phyloP scores from a whole-genome alignment of 2,888 invertebrate species.

The Macroteleia sp. region DNA sequence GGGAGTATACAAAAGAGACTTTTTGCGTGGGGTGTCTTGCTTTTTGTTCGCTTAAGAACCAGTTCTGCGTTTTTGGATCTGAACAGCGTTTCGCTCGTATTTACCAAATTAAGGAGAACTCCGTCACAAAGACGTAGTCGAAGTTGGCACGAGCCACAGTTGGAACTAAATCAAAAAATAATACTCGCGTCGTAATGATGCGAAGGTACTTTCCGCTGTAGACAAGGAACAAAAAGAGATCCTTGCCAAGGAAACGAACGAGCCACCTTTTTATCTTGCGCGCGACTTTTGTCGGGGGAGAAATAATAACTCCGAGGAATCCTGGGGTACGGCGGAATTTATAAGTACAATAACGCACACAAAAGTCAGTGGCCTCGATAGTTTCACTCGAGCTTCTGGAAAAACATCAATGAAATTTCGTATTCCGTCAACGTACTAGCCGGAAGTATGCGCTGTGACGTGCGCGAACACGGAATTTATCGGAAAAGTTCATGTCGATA shows the following conservation, averaged over 20 bases:
- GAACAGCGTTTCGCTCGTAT: slow-evolving; percentile 79
- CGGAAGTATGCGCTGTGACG: slow-evolving; percentile 51
- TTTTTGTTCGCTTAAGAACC: no score
- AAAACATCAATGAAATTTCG: slow-evolving; percentile 52
- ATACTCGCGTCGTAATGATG: slow-evolving; percentile 77
- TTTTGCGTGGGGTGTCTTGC: no score
- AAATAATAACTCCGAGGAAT: slow-evolving; percentile 63
- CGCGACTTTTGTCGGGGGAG: slow-evolving; percentile 47
- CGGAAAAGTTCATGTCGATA: slow-evolving; percentile 69
- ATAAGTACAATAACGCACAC: slow-evolving; percentile 43
- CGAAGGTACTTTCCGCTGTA: slow-evolving; percentile 59
- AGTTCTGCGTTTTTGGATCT: slow-evolving; percentile 59
- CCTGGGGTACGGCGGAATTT: slow-evolving; percentile 25
- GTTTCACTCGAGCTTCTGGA: slow-evolving; percentile 31
- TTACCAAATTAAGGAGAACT: slow-evolving; percentile 80
- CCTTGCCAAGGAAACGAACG: slow-evolving; percentile 57
- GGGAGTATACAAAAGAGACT: no score
- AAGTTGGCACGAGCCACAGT: slow-evolving; percentile 49
- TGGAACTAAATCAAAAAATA: slow-evolving; percentile 78
- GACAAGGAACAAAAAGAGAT: slow-evolving; percentile 32
- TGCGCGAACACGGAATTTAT: slow-evolving; percentile 68
- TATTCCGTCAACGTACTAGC: slow-evolving; percentile 39
- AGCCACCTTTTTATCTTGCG: slow-evolving; percentile 45
- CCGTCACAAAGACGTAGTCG: slow-evolving; percentile 70
- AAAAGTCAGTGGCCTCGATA: background rate